Percentiles rank a stretch among this genome's conserved stretches.
Conservation (phyloP, 2,113 vertebrate species). For the Crotalus helleri region DNA sequence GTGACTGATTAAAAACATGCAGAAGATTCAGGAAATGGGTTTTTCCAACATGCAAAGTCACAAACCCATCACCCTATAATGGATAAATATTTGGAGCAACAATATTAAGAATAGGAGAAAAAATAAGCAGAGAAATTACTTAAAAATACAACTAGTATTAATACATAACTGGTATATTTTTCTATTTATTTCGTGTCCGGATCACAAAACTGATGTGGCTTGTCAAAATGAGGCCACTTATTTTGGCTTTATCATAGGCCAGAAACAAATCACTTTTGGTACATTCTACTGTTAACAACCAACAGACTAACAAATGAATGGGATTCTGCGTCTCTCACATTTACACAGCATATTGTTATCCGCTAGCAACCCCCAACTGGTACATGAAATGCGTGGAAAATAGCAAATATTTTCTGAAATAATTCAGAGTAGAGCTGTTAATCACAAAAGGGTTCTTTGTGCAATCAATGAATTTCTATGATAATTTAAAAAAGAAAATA, state of each 20-base stretch:
- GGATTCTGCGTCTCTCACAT: background rate
- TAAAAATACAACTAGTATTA: background rate
- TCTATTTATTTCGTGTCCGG: background rate
- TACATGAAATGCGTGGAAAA: background rate
- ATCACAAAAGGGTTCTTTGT: background rate
- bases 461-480: background rate
- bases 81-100: background rate
- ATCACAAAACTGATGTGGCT: background rate
- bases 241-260: background rate
- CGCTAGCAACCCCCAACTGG: background rate
- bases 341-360: background rate
- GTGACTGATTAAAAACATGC: background rate
- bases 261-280: background rate
- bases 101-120: background rate
- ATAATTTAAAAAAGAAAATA: background rate
- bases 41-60: background rate
- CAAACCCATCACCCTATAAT: background rate
- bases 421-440: background rate
- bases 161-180: background rate
- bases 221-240: background rate
- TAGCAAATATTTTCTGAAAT: background rate
- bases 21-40: background rate
- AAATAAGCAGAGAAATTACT: background rate
- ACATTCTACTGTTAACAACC: background rate
- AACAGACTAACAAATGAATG: background rate